Base-by-base conservation (phyloP, 2,888 invertebrate species). In the Erynnis tages region DNA sequence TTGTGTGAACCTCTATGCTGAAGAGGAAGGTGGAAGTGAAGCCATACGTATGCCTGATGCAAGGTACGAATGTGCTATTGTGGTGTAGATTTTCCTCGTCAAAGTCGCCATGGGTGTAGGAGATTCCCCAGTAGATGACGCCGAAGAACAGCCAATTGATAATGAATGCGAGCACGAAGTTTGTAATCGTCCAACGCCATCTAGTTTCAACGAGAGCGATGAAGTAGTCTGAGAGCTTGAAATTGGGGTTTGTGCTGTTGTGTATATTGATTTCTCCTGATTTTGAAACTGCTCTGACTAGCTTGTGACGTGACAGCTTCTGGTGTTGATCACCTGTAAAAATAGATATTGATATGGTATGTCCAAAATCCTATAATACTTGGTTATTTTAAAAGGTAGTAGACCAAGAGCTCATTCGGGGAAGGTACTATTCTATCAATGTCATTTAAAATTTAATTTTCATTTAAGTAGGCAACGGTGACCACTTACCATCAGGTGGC, bases 1-100 rank as follows among this genome's bases (percentile, higher is more conserved):
- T 98, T 69, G 98, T 97, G 73, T 98, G 98, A 0, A 98, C 97
- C 90, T 98, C 98, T 56, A 98, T 93, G 62, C 97, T 97, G 90
- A 98, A 98, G 35, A 99, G 92, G 75, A 98, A 97, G 46, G 97
- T 96, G 8, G 98, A 96, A 0, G 97, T 95, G 79, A 98, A 98
- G 25, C 95, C 94, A 65, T 94, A 91, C 47, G 98, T 94, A 64
- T 97, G 95, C 57, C 92, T 91, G 5, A 99, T 93, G 74, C 99
- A 99, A 0, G 98, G 97, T 3, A 91, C 92, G 94, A 95, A 97
- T 0, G 75, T 71, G 30, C 82, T 79, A 29, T 91, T 91, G 63
- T 91, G 90, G 54, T 87, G 80, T 30, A 93, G 62, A 67, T 95
- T 93, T 4, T 93, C 88, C 25, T 91, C 91, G 57, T 91, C 91